Evolutionary conservation across 2,797 vertebrate species (phyloP).

Genomic region (Helicolenus hilgendorfi): DNA sequence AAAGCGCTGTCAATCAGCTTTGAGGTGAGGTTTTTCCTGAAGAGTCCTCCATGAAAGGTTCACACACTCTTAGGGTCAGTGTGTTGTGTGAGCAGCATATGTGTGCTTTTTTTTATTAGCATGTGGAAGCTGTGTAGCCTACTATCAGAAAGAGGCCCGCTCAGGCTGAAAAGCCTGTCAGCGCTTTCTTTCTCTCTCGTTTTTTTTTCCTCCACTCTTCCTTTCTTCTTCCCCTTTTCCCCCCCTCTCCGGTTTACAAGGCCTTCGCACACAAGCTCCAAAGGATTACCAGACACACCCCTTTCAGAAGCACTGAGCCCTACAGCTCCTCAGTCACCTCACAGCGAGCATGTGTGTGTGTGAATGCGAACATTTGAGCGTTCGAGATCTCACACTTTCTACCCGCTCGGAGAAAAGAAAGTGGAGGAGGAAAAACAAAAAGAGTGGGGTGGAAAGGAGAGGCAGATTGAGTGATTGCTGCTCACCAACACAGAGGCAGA

Average conservation of each 20-base stretch:
- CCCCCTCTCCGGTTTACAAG: conserved; percentile 65
- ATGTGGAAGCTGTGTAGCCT: conserved; percentile 39
- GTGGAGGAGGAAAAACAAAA: conserved; percentile 54
- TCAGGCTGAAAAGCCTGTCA: conserved; percentile 66
- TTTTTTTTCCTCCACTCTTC: conserved; percentile 24
- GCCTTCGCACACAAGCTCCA: conserved; percentile 71
- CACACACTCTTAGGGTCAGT: conserved; percentile 26
- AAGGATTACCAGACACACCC: conserved; percentile 81
- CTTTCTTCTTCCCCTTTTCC: conserved; percentile 3
- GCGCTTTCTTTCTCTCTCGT: conserved; percentile 42
- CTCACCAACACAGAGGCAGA: conserved; percentile 54
- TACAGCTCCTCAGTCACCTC: conserved; percentile 61
- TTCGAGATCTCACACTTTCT: conserved; percentile 64
- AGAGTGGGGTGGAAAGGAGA: conserved; percentile 21
- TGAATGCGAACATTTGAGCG: conserved; percentile 30
- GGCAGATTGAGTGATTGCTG: conserved; percentile 66
- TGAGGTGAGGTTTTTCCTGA: conserved; percentile 9
- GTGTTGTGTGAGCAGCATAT: conserved; percentile 19
- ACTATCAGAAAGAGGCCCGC: conserved; percentile 55
- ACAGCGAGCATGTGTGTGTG: conserved; percentile 24
- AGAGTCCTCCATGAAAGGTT: conserved; percentile 7
- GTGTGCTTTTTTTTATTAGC: conserved; percentile 51
- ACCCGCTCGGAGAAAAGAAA: conserved; percentile 59
- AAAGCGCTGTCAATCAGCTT: conserved; percentile 44
- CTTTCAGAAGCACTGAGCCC: conserved; percentile 73